Base-by-base conservation (phyloP, 2,113 vertebrate species). In the Naja naja region DNA sequence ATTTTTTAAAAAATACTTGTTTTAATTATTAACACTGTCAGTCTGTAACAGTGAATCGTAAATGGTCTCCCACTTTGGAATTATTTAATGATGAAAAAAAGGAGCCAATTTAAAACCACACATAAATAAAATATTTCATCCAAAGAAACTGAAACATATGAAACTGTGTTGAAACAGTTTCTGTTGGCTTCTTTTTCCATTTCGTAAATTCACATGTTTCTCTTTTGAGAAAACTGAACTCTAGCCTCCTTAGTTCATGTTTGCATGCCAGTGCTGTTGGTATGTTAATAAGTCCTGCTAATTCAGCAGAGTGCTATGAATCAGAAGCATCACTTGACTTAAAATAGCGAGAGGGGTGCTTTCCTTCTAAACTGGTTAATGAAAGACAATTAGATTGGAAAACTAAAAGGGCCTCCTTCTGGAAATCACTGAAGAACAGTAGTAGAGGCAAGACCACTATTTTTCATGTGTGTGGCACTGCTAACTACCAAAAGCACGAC, bases 391-490 rank as follows among this genome's bases (percentile, higher is more conserved):
- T 94, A 95, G 93, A 94, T 91, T 30, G 49, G 91, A 30, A n/a
- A 64, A 64, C 52, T 56, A 85, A 95, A 96, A 95, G 94, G n/a
- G 92, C 91, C 96, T 95, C 94, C 90, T 92, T 94, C 69, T 89
- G 8, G 74, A 39, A 90, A 90, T 45, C 43, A 93, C 11, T 39
- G 22, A 90, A 11, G 30, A 90, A 93, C 90, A 87, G 52, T 89
- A 92, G 5, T 58, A 53, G 85, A 95, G 47, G 39, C 52, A 94
- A 94, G 92, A 94, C n/a, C 81, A 1, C 20, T 90, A 2, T 39
- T 94, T 43, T 95, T 55, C 27, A 74, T 91, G 74, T 95, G 43
- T 7, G 69, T 94, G 18, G 56, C 90, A 85, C 45, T 86, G 93
- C 22, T 87, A 43, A 45, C 25, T n/a, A 52, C 45, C 18, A 2